Conservation (phyloP, 1,140 invertebrate species). For the Ruditapes philippinarum region DNA sequence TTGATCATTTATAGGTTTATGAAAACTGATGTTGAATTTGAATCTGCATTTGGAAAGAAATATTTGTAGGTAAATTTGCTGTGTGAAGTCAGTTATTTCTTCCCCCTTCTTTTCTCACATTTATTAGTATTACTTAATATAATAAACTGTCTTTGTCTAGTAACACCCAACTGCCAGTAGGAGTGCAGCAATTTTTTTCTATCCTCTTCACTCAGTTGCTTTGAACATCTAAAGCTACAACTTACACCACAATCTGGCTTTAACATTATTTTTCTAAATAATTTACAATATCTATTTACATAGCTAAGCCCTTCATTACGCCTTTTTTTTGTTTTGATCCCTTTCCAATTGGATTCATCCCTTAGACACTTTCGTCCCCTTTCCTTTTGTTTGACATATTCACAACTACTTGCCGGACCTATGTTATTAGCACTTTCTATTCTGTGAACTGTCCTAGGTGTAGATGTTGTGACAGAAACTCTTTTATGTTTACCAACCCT, state of each 20-base stretch:
- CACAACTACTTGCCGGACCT: too few relatives aligned
- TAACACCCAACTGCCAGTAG: background rate
- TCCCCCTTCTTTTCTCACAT: background rate
- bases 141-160: slow-evolving; percentile 20
- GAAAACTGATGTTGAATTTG: slow-evolving; percentile 35
- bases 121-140: background rate
- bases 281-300: background rate
- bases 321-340: background rate
- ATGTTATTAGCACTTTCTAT: too few relatives aligned
- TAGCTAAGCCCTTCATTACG: slow-evolving; percentile 34
- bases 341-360: slow-evolving; percentile 16
- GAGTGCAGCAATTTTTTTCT: background rate
- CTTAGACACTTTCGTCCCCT: slow-evolving; percentile 23
- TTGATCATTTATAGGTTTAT: slow-evolving; percentile 26
- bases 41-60: background rate
- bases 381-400: background rate
- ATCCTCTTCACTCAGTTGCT: background rate
- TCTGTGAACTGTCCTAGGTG: too few relatives aligned
- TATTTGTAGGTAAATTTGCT: background rate
- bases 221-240: slow-evolving; percentile 29
- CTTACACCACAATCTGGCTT: slow-evolving; percentile 5
- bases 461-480: background rate
- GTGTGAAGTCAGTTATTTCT: background rate
- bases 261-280: background rate
- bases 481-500: background rate